A percentile compares a stretch with the other conserved stretches of the same genome.
phyloP scores from a whole-genome alignment of 2,113 vertebrate species.

The Limnothrissa miodon region DNA sequence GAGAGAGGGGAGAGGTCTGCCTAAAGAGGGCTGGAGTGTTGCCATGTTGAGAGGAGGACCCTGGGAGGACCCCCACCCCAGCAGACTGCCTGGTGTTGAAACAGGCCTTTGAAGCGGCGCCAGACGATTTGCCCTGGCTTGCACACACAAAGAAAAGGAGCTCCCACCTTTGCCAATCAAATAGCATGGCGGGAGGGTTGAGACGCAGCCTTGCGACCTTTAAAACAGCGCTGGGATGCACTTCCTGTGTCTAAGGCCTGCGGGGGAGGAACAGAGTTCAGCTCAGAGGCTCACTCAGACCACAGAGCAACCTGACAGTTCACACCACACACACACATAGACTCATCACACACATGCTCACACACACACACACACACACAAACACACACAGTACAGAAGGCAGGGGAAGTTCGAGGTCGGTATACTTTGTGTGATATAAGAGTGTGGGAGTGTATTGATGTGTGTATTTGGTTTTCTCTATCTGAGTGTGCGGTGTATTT shows the following conservation, averaged over 20 bases:
- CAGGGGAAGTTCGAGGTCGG: not conserved
- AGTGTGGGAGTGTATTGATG: not conserved
- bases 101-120: slow-evolving; percentile 37
- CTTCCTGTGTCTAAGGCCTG: slow-evolving; percentile 45
- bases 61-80: slow-evolving; percentile 26
- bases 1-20: slow-evolving; percentile 39
- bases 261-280: slow-evolving; percentile 3
- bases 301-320: slow-evolving; percentile 27
- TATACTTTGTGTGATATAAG: not conserved
- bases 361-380: not conserved
- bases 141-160: slow-evolving; percentile 18
- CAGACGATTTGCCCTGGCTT: slow-evolving; percentile 21
- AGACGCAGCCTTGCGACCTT: slow-evolving; percentile 46
- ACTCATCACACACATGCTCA: not conserved
- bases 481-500: not conserved
- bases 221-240: slow-evolving; percentile 51
- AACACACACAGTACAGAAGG: not conserved
- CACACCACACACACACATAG: slow-evolving; percentile 21
- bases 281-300: slow-evolving; percentile 20
- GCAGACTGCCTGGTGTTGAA: slow-evolving; percentile 25
- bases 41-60: not conserved
- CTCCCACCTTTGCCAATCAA: slow-evolving; percentile 49
- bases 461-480: not conserved
- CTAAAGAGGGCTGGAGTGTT: not conserved
- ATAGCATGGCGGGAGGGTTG: slow-evolving; percentile 47